phyloP scores from a whole-genome alignment of 2,797 vertebrate genomes.

The Cyprinodon diabolis region DNA sequence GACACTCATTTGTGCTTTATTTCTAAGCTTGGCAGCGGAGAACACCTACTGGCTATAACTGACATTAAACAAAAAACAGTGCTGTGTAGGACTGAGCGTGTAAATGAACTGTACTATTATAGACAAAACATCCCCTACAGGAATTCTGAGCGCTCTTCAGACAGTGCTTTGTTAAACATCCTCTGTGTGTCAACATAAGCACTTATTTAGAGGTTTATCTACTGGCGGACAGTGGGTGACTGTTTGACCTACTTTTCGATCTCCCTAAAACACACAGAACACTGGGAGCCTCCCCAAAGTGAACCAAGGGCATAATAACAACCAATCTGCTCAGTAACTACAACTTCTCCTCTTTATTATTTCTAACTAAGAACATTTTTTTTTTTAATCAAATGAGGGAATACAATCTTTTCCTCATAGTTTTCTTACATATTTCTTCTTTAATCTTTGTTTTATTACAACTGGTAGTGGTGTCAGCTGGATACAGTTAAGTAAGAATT shows the following conservation, averaged over 20 bases:
- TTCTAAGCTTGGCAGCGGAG: not conserved
- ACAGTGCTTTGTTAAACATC: conserved; percentile 1
- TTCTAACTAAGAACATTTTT: not conserved
- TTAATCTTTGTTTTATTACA: not conserved
- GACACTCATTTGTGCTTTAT: not conserved
- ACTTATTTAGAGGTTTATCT: conserved; percentile 9
- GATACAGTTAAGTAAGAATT: too few species aligned
- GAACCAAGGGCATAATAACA: conserved; percentile 3
- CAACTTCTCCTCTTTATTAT: conserved; percentile 17
- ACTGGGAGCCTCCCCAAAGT: not conserved
- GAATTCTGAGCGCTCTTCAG: not conserved
- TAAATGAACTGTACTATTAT: not conserved
- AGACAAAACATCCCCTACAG: conserved; percentile 2
- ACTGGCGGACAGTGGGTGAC: conserved; percentile 10
- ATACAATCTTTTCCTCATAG: not conserved
- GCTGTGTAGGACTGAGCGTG: not conserved
- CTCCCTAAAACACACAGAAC: conserved; percentile 9
- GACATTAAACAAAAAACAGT: not conserved
- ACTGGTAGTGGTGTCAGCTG: too few species aligned
- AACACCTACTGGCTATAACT: not conserved
- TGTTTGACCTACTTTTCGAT: conserved; percentile 18
- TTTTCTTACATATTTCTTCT: not conserved
- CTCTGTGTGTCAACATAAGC: not conserved
- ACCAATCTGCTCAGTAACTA: conserved; percentile 44
- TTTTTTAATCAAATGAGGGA: not conserved